phyloP scores from a whole-genome alignment of 2,888 invertebrate species.

The Melanargia galathea region DNA sequence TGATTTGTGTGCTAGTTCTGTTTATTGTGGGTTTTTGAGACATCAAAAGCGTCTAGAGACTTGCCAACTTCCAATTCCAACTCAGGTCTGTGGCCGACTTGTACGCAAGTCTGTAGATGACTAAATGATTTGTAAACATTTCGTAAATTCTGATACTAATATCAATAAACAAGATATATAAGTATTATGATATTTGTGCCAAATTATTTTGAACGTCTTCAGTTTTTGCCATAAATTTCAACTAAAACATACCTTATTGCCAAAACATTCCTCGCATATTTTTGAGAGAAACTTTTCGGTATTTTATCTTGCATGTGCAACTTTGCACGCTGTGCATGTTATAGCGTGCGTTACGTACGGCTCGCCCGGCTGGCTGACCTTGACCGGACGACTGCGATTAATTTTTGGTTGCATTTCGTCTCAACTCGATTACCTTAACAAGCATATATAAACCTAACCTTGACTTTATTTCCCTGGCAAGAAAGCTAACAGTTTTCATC shows the following conservation, averaged over 20 bases:
- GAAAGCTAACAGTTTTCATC: constrained; percentile 39
- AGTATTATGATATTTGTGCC: background rate
- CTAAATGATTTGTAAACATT: background rate
- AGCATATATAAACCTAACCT: constrained; percentile 48
- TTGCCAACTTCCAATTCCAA: background rate
- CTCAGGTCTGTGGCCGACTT: background rate
- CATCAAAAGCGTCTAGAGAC: background rate
- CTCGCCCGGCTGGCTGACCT: constrained; percentile 47
- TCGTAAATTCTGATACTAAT: no score
- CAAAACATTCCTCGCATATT: constrained; percentile 1
- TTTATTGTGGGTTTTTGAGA: background rate
- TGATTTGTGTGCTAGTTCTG: constrained; percentile 35
- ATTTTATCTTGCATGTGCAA: constrained; percentile 1
- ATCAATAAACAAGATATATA: background rate
- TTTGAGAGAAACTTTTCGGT: constrained; percentile 17
- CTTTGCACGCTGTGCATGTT: background rate
- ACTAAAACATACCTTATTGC: background rate
- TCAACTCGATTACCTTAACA: constrained; percentile 55
- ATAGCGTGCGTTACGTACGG: constrained; percentile 20
- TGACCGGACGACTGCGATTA: constrained; percentile 56
- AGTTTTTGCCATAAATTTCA: background rate
- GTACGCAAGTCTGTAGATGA: background rate
- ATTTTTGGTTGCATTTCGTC: constrained; percentile 54
- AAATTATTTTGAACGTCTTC: background rate
- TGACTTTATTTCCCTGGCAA: constrained; percentile 52